Conservation (phyloP, 2,113 vertebrate species). For the Indicator indicator region DNA sequence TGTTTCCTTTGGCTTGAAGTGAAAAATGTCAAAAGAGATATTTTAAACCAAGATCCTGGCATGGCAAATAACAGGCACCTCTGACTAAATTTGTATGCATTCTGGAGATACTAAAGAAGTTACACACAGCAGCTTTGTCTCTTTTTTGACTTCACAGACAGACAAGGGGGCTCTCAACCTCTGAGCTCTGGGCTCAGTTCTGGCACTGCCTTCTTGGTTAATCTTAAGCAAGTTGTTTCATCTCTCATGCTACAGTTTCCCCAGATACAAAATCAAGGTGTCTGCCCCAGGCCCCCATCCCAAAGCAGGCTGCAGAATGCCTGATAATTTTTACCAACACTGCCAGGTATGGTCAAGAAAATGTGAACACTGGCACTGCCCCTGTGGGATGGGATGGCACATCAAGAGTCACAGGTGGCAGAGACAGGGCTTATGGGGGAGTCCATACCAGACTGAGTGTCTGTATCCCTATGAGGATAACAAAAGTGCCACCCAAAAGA, state of each 20-base stretch:
- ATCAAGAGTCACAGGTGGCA: background rate
- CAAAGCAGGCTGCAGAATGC: background rate
- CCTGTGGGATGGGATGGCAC: background rate
- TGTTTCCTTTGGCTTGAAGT: background rate
- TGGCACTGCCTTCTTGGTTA: background rate
- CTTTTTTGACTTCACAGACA: background rate
- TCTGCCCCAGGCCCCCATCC: background rate
- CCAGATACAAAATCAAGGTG: background rate
- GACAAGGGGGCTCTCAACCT: background rate
- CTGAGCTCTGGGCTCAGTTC: background rate
- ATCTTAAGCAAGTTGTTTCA: background rate
- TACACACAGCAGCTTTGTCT: background rate
- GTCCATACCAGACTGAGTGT: background rate
- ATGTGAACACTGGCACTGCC: background rate
- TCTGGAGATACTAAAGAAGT: background rate
- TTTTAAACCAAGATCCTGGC: conserved; percentile 1
- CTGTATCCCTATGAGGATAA: background rate
- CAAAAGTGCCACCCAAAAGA: background rate
- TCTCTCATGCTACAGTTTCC: background rate
- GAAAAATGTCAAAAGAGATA: background rate
- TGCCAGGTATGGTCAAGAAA: background rate
- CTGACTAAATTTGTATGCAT: rapidly evolving
- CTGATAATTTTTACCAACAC: rapidly evolving
- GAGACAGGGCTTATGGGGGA: background rate
- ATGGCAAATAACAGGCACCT: background rate